These are phyloP conservation scores for Dendrophyllia cribrosa DNA, from an alignment of 64 coral and sea anemone genomes.

Conservation along the genomic window DNA sequence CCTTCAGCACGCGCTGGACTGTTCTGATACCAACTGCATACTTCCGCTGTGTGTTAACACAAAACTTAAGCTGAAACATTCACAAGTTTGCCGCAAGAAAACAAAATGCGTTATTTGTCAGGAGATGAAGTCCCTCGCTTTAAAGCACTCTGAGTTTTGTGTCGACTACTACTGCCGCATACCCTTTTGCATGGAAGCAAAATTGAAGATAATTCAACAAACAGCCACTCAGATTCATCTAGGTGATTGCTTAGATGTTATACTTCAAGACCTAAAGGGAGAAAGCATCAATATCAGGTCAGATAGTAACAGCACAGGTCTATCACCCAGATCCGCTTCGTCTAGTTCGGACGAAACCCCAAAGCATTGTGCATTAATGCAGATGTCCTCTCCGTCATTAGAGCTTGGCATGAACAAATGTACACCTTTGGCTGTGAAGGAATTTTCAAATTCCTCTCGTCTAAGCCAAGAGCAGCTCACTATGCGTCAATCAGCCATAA, in stretches of 20 bases:
- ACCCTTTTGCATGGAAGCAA: constrained; percentile 21
- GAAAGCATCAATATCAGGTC: no score
- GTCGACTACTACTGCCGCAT: not conserved
- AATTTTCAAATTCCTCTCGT: not conserved
- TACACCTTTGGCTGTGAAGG: no score
- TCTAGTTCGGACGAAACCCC: not conserved
- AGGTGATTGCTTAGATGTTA: not conserved
- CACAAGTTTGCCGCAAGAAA: not conserved
- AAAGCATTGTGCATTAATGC: not conserved
- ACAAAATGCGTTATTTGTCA: not conserved
- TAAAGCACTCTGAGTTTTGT: not conserved
- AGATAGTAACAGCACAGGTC: no score
- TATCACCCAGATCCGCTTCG: no score
- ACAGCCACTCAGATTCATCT: not conserved
- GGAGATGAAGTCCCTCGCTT: constrained; percentile 9
- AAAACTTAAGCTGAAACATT: constrained; percentile 2
- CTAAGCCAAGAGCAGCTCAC: not conserved
- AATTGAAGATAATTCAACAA: not conserved
- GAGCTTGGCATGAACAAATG: not conserved
- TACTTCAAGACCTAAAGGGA: not conserved
- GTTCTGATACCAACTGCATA: not conserved
- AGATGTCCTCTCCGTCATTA: not conserved
- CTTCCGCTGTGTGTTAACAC: constrained; percentile 11
- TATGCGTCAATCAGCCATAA: not conserved
- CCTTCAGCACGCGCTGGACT: not conserved